phyloP scores from a whole-genome alignment of 2,888 invertebrate species.

The Lepidocyrtinus sp. region DNA sequence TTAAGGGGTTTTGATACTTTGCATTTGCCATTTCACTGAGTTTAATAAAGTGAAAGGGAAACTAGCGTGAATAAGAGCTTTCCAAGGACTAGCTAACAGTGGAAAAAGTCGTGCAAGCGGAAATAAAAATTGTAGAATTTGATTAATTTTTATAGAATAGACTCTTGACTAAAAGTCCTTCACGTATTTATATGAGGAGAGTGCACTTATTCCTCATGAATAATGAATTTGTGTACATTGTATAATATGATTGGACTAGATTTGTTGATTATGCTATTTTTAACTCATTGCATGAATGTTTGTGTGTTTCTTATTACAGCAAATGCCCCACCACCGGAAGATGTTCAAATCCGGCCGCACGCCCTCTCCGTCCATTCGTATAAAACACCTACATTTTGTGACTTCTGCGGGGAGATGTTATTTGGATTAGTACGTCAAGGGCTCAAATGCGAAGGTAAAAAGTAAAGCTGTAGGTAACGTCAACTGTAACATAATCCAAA shows the following conservation, averaged over 20 bases:
- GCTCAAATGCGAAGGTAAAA: constrained; percentile 95
- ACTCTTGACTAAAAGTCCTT: no score
- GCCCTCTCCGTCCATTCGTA: constrained; percentile 97
- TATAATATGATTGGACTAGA: neutral
- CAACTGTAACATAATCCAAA: neutral
- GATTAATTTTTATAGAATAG: no score
- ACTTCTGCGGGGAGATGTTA: constrained; percentile 99
- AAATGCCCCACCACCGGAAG: constrained; percentile 76
- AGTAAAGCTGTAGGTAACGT: neutral
- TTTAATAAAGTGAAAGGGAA: neutral
- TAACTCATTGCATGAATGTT: neutral
- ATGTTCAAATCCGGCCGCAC: constrained; percentile 83
- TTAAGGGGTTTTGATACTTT: neutral
- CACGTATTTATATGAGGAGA: no score
- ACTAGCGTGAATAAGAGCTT: constrained; percentile 1
- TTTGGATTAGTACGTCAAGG: constrained; percentile 99
- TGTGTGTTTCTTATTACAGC: constrained; percentile 72
- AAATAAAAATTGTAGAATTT: neutral
- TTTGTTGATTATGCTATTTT: neutral
- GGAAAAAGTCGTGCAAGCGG: neutral
- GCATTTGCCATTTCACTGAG: neutral
- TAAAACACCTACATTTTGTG: constrained; percentile 99
- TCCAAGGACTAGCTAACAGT: neutral
- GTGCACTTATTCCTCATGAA: constrained; percentile 8
- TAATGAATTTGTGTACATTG: constrained; percentile 4